phyloP scores from a whole-genome alignment of 2,113 vertebrate species.

The Laticauda laticaudata region DNA sequence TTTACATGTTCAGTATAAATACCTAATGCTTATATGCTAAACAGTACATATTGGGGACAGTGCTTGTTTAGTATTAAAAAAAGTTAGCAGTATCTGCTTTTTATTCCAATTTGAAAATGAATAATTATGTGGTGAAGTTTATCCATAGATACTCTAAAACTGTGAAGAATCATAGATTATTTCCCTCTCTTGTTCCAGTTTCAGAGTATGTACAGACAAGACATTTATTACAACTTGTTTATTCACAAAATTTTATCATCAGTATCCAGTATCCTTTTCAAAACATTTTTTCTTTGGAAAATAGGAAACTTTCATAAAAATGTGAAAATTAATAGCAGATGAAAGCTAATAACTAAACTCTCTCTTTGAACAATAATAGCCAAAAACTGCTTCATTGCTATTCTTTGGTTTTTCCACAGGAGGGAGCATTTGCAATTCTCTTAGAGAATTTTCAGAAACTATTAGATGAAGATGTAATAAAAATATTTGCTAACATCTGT shows the following conservation, averaged over 20 bases:
- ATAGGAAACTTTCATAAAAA: not conserved
- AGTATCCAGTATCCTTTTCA: not conserved
- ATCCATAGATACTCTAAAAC: not conserved
- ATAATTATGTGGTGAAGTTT: not conserved
- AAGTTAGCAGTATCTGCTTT: not conserved
- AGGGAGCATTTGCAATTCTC: conserved; percentile 13
- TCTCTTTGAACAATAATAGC: not conserved
- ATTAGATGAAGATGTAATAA: not conserved
- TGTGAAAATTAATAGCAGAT: not conserved
- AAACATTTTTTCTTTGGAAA: not conserved
- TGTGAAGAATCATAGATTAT: accelerated
- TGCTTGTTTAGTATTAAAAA: not conserved
- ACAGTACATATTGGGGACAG: not conserved
- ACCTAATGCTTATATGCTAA: not conserved
- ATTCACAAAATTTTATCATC: not conserved
- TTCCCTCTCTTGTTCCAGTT: accelerated
- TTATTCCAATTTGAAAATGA: not conserved
- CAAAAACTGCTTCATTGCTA: not conserved
- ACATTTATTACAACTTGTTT: not conserved
- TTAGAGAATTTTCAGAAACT: not conserved
- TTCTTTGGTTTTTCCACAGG: conserved; percentile 4
- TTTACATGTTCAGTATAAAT: not conserved
- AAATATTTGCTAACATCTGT: not conserved
- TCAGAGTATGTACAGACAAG: not conserved
- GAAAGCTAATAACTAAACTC: not conserved